Evolutionary conservation across 2,797 vertebrate species (phyloP).

Genomic region (Centroberyx gerrardi): DNA sequence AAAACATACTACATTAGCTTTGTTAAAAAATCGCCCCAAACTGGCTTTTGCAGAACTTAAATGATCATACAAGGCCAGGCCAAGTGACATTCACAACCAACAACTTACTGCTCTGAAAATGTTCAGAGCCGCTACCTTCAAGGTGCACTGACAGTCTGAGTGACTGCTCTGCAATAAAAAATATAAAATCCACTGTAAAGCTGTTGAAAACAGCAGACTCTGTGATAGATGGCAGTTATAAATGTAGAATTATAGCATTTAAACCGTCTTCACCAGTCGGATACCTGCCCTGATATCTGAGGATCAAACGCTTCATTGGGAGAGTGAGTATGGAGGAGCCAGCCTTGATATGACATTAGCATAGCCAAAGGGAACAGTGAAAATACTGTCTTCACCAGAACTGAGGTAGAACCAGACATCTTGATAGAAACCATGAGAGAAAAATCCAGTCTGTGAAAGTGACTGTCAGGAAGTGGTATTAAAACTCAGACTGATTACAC

Average conservation of each 20-base stretch:
- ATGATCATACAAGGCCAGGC: not conserved
- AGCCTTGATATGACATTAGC: conserved; percentile 6
- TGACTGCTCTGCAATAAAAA: conserved; percentile 9
- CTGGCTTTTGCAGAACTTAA: too few relatives aligned
- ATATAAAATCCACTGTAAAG: not conserved
- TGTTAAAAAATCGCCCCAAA: too few relatives aligned
- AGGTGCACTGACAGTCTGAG: not conserved
- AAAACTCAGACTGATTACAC: conserved; percentile 5
- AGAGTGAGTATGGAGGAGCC: conserved; percentile 1
- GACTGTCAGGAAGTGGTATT: not conserved
- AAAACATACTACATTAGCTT: too few relatives aligned
- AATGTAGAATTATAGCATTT: conserved; percentile 21
- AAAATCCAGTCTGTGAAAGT: conserved; percentile 1
- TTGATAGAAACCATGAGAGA: conserved; percentile 1
- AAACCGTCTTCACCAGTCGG: conserved; percentile 23
- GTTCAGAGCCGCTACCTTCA: not conserved
- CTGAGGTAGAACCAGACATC: conserved; percentile 12
- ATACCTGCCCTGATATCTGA: conserved; percentile 17
- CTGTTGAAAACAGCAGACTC: conserved; percentile 2
- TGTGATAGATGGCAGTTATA: conserved; percentile 27
- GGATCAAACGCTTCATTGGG: not conserved
- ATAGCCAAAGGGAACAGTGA: conserved; percentile 5
- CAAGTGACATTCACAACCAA: conserved; percentile 4
- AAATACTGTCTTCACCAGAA: conserved; percentile 6
- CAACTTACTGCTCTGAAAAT: not conserved